Base-by-base conservation (phyloP, 2,113 vertebrate species). In the Corvus hawaiiensis region DNA sequence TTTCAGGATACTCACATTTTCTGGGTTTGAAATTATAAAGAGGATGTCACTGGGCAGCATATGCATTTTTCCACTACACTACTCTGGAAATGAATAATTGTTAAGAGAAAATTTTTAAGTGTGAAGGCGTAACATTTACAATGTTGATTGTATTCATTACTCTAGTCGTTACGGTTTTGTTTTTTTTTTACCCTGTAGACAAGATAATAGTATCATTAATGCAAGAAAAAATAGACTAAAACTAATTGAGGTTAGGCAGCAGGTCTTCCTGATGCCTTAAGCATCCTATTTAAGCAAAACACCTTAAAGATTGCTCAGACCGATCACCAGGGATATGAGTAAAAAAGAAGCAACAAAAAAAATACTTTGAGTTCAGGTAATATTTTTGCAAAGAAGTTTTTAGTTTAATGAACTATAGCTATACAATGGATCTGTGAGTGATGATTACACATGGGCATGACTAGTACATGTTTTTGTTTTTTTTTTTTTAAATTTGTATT, bases 111-210 rank as follows among this genome's bases (percentile, higher is more conserved):
- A 71, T 11, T 83, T 66, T 94, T 59, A 92, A 84, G 82, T 84
- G 61, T n/a, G 55, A 95, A 88, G 61, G 56, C 27, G 95, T 96
- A 96, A 86, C 64, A 92, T 88, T 96, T 95, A 48, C 44, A 93
- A 75, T 43, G 74, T 90, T 97, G 96, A 89, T 62, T 59, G 35
- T 75, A 93, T 96, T 93, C 89, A 95, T 96, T 97, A 89, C 49
- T 67, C 84, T 93, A 95, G 89, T 91, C 67, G 52, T 35, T 78
- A 71, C 15, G 12, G 24, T 59, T 91, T 92, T 13, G 20, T 0
- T 0, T 5, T 1, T 24, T 62, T 74, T 86, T 28, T 28, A 41
- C 58, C 44, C 37, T 59, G 18, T 92, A 82, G 77, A 82, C 72
- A 69, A 91, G 69, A 86, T 90, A 93, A 95, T 83, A 96, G 68